phyloP scores from a whole-genome alignment of 2,888 invertebrate species.

The Tethea ocularis region DNA sequence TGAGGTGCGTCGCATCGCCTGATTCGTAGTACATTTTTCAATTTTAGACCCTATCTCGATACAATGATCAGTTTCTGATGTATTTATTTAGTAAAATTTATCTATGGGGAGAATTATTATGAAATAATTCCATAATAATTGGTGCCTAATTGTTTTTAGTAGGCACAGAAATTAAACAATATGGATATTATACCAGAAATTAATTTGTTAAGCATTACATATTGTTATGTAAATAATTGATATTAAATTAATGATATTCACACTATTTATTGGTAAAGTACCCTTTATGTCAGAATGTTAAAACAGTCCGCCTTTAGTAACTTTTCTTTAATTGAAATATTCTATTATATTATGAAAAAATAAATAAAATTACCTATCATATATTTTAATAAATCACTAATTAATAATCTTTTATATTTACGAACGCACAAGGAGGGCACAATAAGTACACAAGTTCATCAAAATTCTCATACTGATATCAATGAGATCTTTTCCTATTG shows the following conservation, averaged over 20 bases:
- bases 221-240: not conserved
- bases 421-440: not conserved
- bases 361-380: not conserved
- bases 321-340: not conserved
- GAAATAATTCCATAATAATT: not conserved
- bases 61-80: too few relatives aligned
- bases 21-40: too few relatives aligned
- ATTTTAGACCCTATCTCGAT: too few relatives aligned
- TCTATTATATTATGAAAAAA: not conserved
- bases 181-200: not conserved
- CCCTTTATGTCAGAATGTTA: conserved; percentile 4
- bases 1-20: too few relatives aligned
- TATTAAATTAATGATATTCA: not conserved
- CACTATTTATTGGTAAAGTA: not conserved
- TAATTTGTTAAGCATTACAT: not conserved
- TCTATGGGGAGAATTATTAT: not conserved
- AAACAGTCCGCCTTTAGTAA: not conserved
- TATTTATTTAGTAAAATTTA: too few relatives aligned
- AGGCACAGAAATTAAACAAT: not conserved
- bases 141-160: not conserved
- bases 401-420: not conserved
- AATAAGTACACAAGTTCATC: not conserved
- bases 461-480: not conserved
- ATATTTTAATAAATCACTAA: not conserved
- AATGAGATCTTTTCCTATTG: not conserved